Percentiles rank a stretch among this genome's conserved stretches.
Evolutionary conservation across 2,113 vertebrate genomes (phyloP).

Genomic region (Plecotus auritus): DNA sequence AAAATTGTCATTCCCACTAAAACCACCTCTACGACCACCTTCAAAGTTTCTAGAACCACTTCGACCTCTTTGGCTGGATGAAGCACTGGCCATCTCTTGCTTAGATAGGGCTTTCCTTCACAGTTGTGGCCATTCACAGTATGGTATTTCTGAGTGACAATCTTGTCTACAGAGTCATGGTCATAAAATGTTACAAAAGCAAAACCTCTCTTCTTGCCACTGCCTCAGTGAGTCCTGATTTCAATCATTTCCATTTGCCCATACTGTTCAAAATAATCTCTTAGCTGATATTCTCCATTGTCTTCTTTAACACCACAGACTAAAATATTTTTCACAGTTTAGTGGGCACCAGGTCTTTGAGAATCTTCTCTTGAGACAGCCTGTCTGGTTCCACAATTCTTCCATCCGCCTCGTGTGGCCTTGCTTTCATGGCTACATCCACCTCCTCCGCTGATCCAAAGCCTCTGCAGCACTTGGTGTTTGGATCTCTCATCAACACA

Average conservation of each 20-base stretch:
- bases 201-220: not conserved
- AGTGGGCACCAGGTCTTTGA: not conserved
- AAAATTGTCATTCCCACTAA: not conserved
- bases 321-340: not conserved
- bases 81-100: not conserved
- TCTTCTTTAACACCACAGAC: not conserved
- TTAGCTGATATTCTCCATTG: not conserved
- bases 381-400: not conserved
- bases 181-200: not conserved
- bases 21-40: not conserved
- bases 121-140: not conserved
- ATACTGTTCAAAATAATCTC: not conserved
- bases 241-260: not conserved
- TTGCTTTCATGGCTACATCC: not conserved
- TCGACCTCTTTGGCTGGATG: not conserved
- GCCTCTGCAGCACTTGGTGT: not conserved
- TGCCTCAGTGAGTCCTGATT: not conserved
- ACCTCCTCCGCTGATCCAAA: not conserved
- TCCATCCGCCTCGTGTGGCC: not conserved
- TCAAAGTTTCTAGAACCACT: not conserved
- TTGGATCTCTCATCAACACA: not conserved
- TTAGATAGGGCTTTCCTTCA: not conserved
- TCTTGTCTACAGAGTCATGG: not conserved
- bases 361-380: not conserved
- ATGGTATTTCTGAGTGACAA: not conserved